phyloP scores from a whole-genome alignment of 2,888 invertebrate species.

The Xylota segnis region DNA sequence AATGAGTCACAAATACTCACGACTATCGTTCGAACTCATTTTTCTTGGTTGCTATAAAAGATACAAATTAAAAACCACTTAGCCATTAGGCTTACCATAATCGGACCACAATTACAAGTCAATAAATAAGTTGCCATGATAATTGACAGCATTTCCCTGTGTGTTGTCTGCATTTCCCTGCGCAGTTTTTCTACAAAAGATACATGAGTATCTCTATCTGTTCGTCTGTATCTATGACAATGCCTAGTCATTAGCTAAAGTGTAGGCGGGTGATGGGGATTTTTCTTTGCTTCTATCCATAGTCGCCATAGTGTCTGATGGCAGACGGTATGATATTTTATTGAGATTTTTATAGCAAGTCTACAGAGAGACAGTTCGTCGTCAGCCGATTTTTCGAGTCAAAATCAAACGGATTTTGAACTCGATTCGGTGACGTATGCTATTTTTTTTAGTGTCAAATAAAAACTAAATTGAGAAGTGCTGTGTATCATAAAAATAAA shows the following conservation, averaged over 20 bases:
- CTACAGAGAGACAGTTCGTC: conserved; percentile 1
- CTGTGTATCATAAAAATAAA: not conserved
- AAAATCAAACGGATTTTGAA: conserved; percentile 6
- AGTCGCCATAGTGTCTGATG: conserved; percentile 26
- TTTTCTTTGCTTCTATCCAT: not conserved
- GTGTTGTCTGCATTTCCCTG: not conserved
- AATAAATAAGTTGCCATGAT: conserved; percentile 1
- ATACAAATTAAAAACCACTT: not conserved
- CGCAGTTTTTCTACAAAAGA: not conserved
- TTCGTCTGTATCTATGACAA: not conserved
- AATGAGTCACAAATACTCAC: not conserved
- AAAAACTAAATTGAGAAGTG: not conserved
- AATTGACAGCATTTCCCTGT: not conserved
- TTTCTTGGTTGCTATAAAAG: not conserved
- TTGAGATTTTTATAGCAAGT: conserved; percentile 2
- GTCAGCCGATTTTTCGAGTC: not conserved
- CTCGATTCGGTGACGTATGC: not conserved
- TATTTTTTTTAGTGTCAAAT: not conserved
- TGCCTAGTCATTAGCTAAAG: not conserved
- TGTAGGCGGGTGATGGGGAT: not conserved
- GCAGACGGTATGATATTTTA: conserved; percentile 10
- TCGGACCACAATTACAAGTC: conserved; percentile 14
- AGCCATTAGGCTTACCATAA: conserved; percentile 5
- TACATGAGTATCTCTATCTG: not conserved
- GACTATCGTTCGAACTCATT: not conserved